phyloP scores from a whole-genome alignment of 2,888 invertebrate species.

The Dendrolimus houi region DNA sequence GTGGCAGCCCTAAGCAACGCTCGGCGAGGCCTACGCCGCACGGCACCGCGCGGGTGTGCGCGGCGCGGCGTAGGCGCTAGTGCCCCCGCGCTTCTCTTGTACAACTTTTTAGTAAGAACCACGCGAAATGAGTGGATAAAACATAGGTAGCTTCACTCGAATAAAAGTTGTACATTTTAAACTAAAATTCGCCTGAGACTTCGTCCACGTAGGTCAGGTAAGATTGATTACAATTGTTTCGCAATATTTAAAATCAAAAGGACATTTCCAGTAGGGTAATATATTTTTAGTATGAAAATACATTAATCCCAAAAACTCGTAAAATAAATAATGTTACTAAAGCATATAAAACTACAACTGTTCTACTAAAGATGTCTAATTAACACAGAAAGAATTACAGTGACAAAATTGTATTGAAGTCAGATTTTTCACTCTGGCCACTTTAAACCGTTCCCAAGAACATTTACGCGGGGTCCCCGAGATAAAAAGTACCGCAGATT shows the following conservation, averaged over 20 bases:
- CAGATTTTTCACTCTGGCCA: too few species aligned
- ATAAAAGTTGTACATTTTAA: conserved; percentile 15
- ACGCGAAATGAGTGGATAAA: conserved; percentile 74
- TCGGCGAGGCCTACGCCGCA: conserved; percentile 36
- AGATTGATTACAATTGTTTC: background rate
- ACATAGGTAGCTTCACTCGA: conserved; percentile 68
- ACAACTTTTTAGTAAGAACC: conserved; percentile 75
- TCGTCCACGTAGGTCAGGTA: background rate
- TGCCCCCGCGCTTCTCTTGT: conserved; percentile 39
- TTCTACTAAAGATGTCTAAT: too few species aligned
- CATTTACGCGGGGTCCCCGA: too few species aligned
- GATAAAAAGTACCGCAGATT: too few species aligned
- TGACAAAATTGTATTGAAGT: background rate
- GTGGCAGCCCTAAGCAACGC: conserved; percentile 33
- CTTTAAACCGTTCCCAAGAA: too few species aligned
- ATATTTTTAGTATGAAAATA: too few species aligned
- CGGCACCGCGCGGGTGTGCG: conserved; percentile 42
- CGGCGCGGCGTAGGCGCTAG: conserved; percentile 44
- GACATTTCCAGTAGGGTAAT: too few species aligned
- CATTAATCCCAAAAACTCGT: too few species aligned
- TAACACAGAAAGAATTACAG: background rate
- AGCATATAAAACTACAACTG: too few species aligned
- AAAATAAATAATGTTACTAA: too few species aligned
- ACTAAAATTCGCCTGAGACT: background rate
- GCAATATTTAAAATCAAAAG: background rate